Percentiles rank a stretch among this genome's conserved stretches.
Evolutionary conservation across 2,113 vertebrate species (phyloP).

Genomic region (Capreolus pygargus): DNA sequence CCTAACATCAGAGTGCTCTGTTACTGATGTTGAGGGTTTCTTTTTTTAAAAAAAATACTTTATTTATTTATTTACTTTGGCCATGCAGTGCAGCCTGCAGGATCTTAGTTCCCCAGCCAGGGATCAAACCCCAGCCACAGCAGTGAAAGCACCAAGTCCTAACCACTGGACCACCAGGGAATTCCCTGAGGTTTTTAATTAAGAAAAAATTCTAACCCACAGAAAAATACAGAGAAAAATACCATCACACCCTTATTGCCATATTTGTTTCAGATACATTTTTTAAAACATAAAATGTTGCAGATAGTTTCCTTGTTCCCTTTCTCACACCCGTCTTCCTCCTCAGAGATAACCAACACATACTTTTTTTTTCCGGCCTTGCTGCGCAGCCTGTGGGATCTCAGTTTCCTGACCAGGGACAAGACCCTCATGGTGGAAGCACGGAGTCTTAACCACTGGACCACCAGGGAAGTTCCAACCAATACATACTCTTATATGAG

Average conservation of each 20-base stretch:
- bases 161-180: not conserved
- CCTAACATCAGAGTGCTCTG: not conserved
- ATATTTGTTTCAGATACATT: not conserved
- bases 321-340: not conserved
- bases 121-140: fast-evolving
- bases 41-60: not conserved
- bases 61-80: not conserved
- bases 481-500: not conserved
- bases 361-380: not conserved
- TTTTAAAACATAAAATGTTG: not conserved
- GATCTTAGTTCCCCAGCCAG: not conserved
- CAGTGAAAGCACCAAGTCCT: not conserved
- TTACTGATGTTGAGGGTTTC: not conserved
- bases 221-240: not conserved
- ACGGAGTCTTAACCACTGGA: not conserved
- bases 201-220: not conserved
- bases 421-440: not conserved
- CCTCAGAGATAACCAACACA: not conserved
- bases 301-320: not conserved
- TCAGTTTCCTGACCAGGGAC: not conserved
- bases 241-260: not conserved
- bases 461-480: not conserved
- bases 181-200: not conserved
- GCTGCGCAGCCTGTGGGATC: not conserved
- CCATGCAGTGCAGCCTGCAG: not conserved